Conservation (phyloP, 2,113 vertebrate species). For the Lanius collurio region DNA sequence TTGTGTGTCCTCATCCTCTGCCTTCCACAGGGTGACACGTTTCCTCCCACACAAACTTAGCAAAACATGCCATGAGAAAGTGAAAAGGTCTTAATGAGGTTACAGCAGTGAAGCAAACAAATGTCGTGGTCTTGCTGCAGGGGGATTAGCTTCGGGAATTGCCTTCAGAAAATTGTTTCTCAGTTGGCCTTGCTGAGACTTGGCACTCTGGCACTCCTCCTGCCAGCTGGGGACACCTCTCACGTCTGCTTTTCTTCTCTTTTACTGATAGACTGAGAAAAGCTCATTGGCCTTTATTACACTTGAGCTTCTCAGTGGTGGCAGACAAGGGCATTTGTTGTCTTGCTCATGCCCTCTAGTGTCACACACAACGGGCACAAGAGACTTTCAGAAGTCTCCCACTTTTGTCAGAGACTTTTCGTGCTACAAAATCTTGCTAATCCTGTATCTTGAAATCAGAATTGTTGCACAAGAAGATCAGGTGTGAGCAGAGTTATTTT, state of each 20-base stretch:
- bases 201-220: not conserved
- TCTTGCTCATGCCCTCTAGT: slow-evolving; percentile 10
- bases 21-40: not conserved
- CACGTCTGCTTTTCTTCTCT: not conserved
- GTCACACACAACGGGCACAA: not conserved
- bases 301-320: not conserved
- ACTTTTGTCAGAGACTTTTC: not conserved
- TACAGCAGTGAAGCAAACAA: not conserved
- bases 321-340: not conserved
- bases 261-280: not conserved
- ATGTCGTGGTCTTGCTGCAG: not conserved
- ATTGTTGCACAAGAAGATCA: not conserved
- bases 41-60: not conserved
- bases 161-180: not conserved
- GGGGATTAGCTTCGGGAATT: not conserved
- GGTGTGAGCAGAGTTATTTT: not conserved
- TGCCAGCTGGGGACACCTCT: not conserved
- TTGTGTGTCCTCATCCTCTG: not conserved
- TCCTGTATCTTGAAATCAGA: not conserved
- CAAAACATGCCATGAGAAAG: not conserved
- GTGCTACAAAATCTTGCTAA: not conserved
- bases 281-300: not conserved
- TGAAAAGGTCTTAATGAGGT: not conserved
- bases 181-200: not conserved
- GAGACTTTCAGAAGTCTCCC: not conserved